phyloP scores from a whole-genome alignment of 2,797 vertebrate genomes.

The Rhinatrema bivittatum region DNA sequence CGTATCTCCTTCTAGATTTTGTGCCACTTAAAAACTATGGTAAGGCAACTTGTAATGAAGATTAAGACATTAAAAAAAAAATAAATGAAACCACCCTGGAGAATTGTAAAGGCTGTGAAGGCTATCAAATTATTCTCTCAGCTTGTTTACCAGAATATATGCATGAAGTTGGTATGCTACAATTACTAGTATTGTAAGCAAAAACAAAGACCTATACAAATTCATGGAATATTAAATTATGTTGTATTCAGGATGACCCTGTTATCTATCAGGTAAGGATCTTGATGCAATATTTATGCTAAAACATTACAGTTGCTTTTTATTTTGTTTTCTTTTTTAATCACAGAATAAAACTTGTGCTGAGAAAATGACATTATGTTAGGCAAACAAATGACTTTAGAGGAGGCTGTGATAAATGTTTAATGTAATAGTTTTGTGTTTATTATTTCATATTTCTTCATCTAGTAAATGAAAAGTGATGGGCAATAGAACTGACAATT shows the following conservation, averaged over 20 bases:
- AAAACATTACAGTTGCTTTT: slow-evolving; percentile 5
- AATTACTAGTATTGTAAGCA: slow-evolving; percentile 11
- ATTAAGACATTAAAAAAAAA: neutral
- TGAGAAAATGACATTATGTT: too few species aligned
- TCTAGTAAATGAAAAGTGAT: too few species aligned
- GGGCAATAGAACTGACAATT: too few species aligned
- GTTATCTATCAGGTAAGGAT: slow-evolving; percentile 5
- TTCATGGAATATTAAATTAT: slow-evolving; percentile 7
- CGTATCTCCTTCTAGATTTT: neutral
- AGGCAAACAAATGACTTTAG: too few species aligned
- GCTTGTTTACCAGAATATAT: slow-evolving; percentile 16
- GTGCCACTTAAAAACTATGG: neutral
- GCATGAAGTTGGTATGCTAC: neutral
- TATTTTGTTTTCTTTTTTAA: slow-evolving; percentile 7
- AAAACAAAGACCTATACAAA: slow-evolving; percentile 6
- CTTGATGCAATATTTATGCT: slow-evolving; percentile 5
- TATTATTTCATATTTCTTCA: too few species aligned
- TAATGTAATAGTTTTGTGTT: too few species aligned
- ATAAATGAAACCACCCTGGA: neutral
- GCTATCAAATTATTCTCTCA: neutral
- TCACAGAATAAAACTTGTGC: neutral
- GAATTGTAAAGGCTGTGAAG: neutral
- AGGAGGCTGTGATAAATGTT: too few species aligned
- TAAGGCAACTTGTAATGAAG: neutral
- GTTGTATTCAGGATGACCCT: neutral